Evolutionary conservation across 2,888 invertebrate species (phyloP), one percentile per base, ranked within the genome.

Genomic region (Stictocephala bisonia): DNA sequence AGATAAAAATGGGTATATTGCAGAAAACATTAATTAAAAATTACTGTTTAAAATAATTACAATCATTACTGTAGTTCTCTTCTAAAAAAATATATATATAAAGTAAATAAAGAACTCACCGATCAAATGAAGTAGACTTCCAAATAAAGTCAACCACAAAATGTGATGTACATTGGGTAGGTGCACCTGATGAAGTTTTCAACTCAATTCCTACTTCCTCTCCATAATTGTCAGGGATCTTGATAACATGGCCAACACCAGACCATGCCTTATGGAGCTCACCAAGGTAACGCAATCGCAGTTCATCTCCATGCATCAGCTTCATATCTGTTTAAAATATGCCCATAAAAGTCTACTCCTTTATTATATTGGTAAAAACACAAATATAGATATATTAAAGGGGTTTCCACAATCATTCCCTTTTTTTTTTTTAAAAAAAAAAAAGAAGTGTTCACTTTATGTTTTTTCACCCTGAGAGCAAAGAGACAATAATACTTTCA

Each of bases 141-240:
- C 98, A 99, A 66, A 99, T 98, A 84, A 98, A 99, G 85, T 99
- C 99, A 3, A 99, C 96, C 0, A 96, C 95, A 85, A 98, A 99
- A 85, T 96, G 97, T 79, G 95, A 94, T 60, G 93, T 93, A 84
- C 95, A 95, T 79, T 98, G 97, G 0, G 93, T 91, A 0, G 99
- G 99, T 0, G 97, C 96, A 22, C 95, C 96, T 1, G 92, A 90
- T 79, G 93, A 94, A 78, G 92, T 93, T 83, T 98, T 98, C 82
- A 99, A 85, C 83, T 99, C 99, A 40, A 99, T 91, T 0, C 98
- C 99, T 15, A 99, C 95, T 84, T 99, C 99, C 82, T 99, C 99
- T 3, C 97, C 97, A 83, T 93, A 97, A 86, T 99, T 96, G 82
- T 96, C 95, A 0, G 96, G 95, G 73, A 96, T 94, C 83, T 95